phyloP scores from a whole-genome alignment of 2,113 vertebrate species.

The Muntiacus muntjak region DNA sequence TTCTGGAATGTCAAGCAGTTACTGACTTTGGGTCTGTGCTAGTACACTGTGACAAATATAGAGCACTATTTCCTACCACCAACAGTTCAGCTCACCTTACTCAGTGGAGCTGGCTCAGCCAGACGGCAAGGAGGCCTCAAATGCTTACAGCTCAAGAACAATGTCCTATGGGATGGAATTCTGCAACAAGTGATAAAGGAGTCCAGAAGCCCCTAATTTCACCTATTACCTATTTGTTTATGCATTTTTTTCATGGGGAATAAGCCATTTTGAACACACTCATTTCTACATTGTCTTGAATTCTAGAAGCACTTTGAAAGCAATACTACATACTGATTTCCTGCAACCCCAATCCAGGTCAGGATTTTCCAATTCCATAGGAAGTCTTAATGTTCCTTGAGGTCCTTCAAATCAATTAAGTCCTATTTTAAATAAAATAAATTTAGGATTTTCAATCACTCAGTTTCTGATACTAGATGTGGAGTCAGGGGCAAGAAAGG shows the following conservation, averaged over 20 bases:
- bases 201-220: not conserved
- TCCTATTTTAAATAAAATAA: not conserved
- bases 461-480: not conserved
- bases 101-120: not conserved
- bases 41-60: constrained; percentile 60
- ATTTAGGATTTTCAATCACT: constrained; percentile 1
- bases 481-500: not conserved
- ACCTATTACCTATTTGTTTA: not conserved
- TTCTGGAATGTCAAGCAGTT: constrained; percentile 64
- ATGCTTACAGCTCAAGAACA: constrained; percentile 20
- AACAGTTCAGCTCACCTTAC: constrained; percentile 50
- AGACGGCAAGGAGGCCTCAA: constrained; percentile 26
- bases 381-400: not conserved
- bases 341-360: not conserved
- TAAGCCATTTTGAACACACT: not conserved
- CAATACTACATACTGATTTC: not conserved
- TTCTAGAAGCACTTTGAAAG: not conserved
- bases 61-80: constrained; percentile 47
- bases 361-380: constrained; percentile 16
- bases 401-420: not conserved
- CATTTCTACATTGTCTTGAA: not conserved
- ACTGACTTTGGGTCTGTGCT: constrained; percentile 56
- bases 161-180: not conserved
- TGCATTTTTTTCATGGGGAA: not conserved
- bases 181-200: not conserved